A percentile compares a stretch with the other conserved stretches of the same genome.
Conservation (phyloP, 2,888 invertebrate species). For the Nephrocerus scutellatus region DNA sequence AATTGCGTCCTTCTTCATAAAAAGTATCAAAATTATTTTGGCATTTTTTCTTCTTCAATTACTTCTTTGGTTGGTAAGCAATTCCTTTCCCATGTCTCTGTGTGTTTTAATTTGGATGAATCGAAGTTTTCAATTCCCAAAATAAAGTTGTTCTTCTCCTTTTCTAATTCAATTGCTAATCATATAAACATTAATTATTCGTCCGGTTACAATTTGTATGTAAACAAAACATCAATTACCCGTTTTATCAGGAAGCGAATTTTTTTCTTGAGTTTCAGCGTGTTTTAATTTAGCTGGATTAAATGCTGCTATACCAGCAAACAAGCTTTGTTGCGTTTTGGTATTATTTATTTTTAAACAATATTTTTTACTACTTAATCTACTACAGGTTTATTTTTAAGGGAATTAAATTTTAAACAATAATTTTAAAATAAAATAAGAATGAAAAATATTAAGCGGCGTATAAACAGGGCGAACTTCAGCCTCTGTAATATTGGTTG, state of each 20-base stretch:
- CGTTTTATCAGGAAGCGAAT: slow-evolving; percentile 87
- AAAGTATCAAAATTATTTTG: slow-evolving; percentile 49
- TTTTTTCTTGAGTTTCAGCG: slow-evolving; percentile 87
- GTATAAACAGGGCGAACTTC: too few relatives aligned
- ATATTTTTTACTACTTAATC: too few relatives aligned
- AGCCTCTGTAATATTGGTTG: too few relatives aligned
- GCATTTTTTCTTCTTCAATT: slow-evolving; percentile 70
- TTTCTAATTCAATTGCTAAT: slow-evolving; percentile 69
- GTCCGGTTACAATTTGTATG: neutral
- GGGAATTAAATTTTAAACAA: too few relatives aligned
- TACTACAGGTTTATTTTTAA: too few relatives aligned
- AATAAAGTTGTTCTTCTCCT: slow-evolving; percentile 78
- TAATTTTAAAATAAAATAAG: too few relatives aligned
- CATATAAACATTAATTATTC: slow-evolving; percentile 1
- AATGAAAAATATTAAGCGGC: too few relatives aligned
- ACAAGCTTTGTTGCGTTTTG: slow-evolving; percentile 76
- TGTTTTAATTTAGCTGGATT: slow-evolving; percentile 78
- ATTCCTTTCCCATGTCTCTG: slow-evolving; percentile 90
- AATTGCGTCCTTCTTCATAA: too few relatives aligned
- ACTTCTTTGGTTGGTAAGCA: slow-evolving; percentile 90
- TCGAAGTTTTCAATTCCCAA: slow-evolving; percentile 91
- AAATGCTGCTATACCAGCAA: slow-evolving; percentile 80
- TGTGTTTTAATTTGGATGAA: slow-evolving; percentile 82
- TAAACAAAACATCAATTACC: slow-evolving; percentile 53
- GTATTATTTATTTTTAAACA: too few relatives aligned